A percentile compares a stretch with the other conserved stretches of the same genome.
Evolutionary conservation across 2,797 vertebrate genomes (phyloP).

Genomic region (Heliangelus exortis): DNA sequence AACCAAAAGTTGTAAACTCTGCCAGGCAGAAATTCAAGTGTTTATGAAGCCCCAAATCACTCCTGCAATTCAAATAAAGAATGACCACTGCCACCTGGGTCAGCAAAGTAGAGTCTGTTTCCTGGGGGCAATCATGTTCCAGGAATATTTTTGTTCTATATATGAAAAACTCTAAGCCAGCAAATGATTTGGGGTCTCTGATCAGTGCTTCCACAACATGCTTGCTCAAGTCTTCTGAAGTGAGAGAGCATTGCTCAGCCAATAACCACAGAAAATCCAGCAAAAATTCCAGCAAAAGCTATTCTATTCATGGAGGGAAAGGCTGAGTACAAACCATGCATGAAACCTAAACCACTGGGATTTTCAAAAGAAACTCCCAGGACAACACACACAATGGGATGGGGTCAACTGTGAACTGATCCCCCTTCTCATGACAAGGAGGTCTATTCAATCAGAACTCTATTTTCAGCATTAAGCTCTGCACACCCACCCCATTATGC

Average conservation of each 20-base stretch:
- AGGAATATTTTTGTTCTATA: slow-evolving; percentile 2
- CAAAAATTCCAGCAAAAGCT: slow-evolving; percentile 52
- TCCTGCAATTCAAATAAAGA: slow-evolving; percentile 33
- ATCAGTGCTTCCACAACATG: slow-evolving; percentile 20
- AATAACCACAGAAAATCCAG: slow-evolving; percentile 64
- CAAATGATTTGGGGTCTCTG: not conserved
- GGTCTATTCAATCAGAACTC: slow-evolving; percentile 23
- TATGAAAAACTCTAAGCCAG: slow-evolving; percentile 22
- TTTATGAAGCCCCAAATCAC: slow-evolving; percentile 11
- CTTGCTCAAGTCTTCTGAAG: slow-evolving; percentile 41
- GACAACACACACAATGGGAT: slow-evolving; percentile 42
- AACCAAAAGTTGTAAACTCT: not conserved
- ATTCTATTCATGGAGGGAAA: slow-evolving; percentile 50
- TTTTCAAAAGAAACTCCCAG: slow-evolving; percentile 61
- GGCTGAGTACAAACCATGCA: slow-evolving; percentile 44
- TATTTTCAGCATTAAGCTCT: slow-evolving; percentile 28
- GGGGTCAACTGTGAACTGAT: slow-evolving; percentile 52
- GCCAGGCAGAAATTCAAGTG: slow-evolving; percentile 2
- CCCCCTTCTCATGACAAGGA: slow-evolving; percentile 30
- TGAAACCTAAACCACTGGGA: slow-evolving; percentile 44
- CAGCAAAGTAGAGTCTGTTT: slow-evolving; percentile 18
- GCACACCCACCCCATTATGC: not conserved
- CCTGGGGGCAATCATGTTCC: not conserved
- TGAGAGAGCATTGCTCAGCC: slow-evolving; percentile 24
- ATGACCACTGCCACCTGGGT: slow-evolving; percentile 5